Conservation (phyloP, 1,140 invertebrate genomes). For the Pogonomyrmex barbatus region DNA sequence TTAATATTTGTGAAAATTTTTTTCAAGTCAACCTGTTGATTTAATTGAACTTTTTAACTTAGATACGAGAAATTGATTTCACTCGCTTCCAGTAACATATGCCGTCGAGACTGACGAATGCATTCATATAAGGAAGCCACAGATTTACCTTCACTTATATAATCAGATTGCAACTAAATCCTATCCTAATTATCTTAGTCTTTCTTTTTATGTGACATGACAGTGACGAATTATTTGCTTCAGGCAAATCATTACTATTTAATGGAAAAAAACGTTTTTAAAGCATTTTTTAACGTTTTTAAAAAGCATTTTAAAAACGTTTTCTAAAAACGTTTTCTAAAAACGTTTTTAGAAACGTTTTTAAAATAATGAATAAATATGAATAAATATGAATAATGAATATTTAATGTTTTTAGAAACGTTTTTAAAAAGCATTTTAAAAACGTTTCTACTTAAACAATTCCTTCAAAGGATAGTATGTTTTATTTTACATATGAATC, state of each 20-base stretch:
- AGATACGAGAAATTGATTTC: not conserved
- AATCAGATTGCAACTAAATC: slow-evolving; percentile 31
- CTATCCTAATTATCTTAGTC: slow-evolving; percentile 17
- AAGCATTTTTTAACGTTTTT: too few species aligned
- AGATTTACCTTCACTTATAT: not conserved
- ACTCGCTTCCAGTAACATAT: not conserved
- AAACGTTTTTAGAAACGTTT: too few species aligned
- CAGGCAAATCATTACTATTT: too few species aligned
- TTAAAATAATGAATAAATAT: too few species aligned
- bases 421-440: too few species aligned
- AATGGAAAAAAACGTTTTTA: too few species aligned
- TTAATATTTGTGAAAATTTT: not conserved
- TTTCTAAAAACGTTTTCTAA: too few species aligned
- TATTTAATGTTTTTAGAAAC: too few species aligned
- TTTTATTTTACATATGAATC: not conserved
- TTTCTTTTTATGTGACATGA: not conserved
- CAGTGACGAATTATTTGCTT: too few species aligned
- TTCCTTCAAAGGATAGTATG: not conserved
- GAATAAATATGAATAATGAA: too few species aligned
- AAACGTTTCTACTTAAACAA: not conserved
- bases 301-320: too few species aligned
- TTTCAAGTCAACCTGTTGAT: not conserved
- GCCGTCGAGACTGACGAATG: not conserved
- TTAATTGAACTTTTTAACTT: not conserved
- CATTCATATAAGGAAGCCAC: slow-evolving; percentile 16